phyloP scores from a whole-genome alignment of 2,888 invertebrate species.

The Pollenia angustigena region DNA sequence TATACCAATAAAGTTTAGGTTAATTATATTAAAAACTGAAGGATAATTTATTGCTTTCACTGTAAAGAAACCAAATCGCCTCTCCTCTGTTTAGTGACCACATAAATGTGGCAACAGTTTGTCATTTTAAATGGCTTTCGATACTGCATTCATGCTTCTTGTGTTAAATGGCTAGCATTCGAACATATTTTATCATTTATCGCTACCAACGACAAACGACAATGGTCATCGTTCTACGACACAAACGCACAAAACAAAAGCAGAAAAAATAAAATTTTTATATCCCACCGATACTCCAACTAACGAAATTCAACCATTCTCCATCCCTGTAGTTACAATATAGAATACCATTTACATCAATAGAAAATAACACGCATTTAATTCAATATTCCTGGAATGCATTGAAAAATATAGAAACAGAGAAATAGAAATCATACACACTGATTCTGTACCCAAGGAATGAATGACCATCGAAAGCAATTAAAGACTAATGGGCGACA shows the following conservation, averaged over 20 bases:
- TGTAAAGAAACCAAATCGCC: not conserved
- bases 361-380: slow-evolving; percentile 69
- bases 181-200: slow-evolving; percentile 74
- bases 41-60: not conserved
- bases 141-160: slow-evolving; percentile 63
- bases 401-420: slow-evolving; percentile 9
- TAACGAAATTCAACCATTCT: slow-evolving; percentile 24
- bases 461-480: slow-evolving; percentile 53
- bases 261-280: slow-evolving; percentile 13
- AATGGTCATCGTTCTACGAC: slow-evolving; percentile 55
- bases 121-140: slow-evolving; percentile 74
- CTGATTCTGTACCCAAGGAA: slow-evolving; percentile 41
- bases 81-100: slow-evolving; percentile 32
- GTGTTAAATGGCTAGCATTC: slow-evolving; percentile 71
- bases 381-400: slow-evolving; percentile 66
- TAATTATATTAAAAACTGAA: too few relatives aligned
- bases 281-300: slow-evolving; percentile 50
- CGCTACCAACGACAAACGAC: slow-evolving; percentile 64
- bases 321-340: slow-evolving; percentile 15
- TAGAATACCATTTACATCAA: slow-evolving; percentile 46
- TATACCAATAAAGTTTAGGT: too few relatives aligned
- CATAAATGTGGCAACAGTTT: slow-evolving; percentile 75
- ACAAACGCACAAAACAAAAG: slow-evolving; percentile 26
- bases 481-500: slow-evolving; percentile 64
- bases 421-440: slow-evolving; percentile 31